phyloP scores from a whole-genome alignment of 2,888 invertebrate genomes.

The Fragum fragum region DNA sequence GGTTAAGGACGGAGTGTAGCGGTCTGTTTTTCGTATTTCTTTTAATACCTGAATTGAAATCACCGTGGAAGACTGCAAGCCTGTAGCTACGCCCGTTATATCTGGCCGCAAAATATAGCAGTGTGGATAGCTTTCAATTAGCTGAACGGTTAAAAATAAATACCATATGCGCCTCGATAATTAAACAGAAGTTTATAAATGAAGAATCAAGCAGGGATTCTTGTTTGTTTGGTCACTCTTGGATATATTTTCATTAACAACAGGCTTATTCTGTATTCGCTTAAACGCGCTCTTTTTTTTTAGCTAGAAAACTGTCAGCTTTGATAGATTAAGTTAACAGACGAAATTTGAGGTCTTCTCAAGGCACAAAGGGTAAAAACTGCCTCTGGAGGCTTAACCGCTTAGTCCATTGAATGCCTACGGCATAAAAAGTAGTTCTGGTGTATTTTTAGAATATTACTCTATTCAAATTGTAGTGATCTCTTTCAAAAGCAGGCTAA shows the following conservation, averaged over 20 bases:
- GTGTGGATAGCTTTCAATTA: slow-evolving; percentile 20
- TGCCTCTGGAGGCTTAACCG: too few species aligned
- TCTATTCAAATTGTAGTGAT: too few species aligned
- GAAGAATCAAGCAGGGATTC: neutral
- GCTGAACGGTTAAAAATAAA: slow-evolving; percentile 22
- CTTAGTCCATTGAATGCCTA: too few species aligned
- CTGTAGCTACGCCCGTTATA: slow-evolving; percentile 43
- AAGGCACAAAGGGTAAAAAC: too few species aligned
- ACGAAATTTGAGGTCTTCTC: too few species aligned
- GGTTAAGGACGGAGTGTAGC: neutral
- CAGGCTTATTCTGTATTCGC: neutral
- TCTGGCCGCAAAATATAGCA: slow-evolving; percentile 2
- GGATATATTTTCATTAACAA: slow-evolving; percentile 1
- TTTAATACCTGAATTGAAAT: slow-evolving; percentile 43
- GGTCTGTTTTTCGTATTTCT: slow-evolving; percentile 47
- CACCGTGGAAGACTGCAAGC: slow-evolving; percentile 33
- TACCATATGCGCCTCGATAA: slow-evolving; percentile 19
- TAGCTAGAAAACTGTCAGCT: too few species aligned
- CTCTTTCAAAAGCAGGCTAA: too few species aligned
- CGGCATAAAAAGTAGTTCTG: too few species aligned
- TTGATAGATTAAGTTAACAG: too few species aligned
- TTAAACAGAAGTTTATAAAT: slow-evolving; percentile 9
- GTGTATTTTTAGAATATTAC: too few species aligned
- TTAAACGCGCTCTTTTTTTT: neutral
- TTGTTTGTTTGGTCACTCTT: slow-evolving; percentile 12